Base-by-base conservation (phyloP, 1,140 invertebrate genomes). In the Tribolium madens region DNA sequence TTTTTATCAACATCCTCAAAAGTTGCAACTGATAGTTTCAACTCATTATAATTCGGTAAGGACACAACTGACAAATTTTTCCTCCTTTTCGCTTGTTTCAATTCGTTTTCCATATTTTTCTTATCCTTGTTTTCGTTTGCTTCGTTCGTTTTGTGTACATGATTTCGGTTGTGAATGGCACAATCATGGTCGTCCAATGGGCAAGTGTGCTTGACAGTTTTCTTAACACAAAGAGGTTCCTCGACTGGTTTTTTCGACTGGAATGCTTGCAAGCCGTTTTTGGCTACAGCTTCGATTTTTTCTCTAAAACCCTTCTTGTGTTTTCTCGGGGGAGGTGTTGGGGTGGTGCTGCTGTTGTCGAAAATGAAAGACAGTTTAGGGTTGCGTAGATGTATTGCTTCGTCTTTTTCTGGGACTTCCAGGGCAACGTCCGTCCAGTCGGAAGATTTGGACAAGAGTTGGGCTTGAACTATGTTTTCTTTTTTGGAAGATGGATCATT, bases 391-490 rank as follows among this genome's bases (percentile, higher is more conserved):
- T 85, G 80, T 12, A 78, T 76, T 53, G 76, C 81, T 26, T 81
- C 82, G 6, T 79, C 81, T 42, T 80, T 78, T 4, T 78, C 84
- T 14, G 88, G 87, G 33, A 88, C 88, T 83, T 89, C 88, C 48
- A 89, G 84, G 79, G 88, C 86, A 73, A 87, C 88, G 80, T 89
- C 88, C 13, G 88, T 88, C 88, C 89, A 89, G 79, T 89, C 88
- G 73, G 87, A 87, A 18, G 88, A 84, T 74, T 82, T 82, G 2
- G 84, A 82, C n/a, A 83, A 72, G 3, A 76, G 77, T 78, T 82
- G 77, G 0, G 81, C 79, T 73, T 77, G 79, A 31, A 74, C 77
- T 7, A 77, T 77, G 76, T 73, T 81, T 47, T 78, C 76, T 48
- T 77, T 70, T 48, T 80, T 74, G 60, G 73, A 73, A 5, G n/a